A percentile compares a stretch with the other conserved stretches of the same genome.
phyloP scores from a whole-genome alignment of 2,888 invertebrate genomes.

The Hyposoter didymator region DNA sequence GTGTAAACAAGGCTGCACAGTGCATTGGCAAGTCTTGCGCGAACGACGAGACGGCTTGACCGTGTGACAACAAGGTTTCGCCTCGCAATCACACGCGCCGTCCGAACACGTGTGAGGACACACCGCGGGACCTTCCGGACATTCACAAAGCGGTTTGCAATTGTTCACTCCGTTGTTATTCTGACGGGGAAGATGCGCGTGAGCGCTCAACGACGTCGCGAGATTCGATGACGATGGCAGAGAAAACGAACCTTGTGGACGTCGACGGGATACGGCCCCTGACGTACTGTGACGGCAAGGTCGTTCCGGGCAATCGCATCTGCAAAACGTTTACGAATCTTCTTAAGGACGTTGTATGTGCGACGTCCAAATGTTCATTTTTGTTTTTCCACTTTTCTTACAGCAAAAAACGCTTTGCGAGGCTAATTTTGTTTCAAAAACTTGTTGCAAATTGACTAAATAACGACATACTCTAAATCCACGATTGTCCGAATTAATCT shows the following conservation, averaged over 20 bases:
- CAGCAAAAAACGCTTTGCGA: too few relatives aligned
- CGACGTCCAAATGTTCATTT: too few relatives aligned
- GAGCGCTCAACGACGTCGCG: constrained; percentile 42
- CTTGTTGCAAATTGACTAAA: too few relatives aligned
- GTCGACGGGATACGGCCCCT: constrained; percentile 70
- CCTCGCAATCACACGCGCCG: constrained; percentile 74
- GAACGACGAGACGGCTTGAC: constrained; percentile 75
- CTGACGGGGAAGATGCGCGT: not conserved
- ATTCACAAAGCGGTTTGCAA: constrained; percentile 74
- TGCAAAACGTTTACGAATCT: constrained; percentile 60
- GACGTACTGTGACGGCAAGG: constrained; percentile 77
- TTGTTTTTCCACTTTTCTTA: too few relatives aligned
- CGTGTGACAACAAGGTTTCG: constrained; percentile 79
- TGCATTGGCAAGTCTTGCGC: constrained; percentile 77
- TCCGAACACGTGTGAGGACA: constrained; percentile 66
- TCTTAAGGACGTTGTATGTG: not conserved
- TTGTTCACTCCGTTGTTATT: constrained; percentile 47
- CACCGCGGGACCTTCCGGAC: constrained; percentile 70
- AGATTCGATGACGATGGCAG: constrained; percentile 58
- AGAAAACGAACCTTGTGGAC: constrained; percentile 75
- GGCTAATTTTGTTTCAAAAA: too few relatives aligned
- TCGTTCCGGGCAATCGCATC: constrained; percentile 80
- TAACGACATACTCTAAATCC: too few relatives aligned
- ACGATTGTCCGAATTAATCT: too few relatives aligned
- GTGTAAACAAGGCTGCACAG: constrained; percentile 77